phyloP scores from a whole-genome alignment of 2,113 vertebrate genomes.

The Scomber japonicus region DNA sequence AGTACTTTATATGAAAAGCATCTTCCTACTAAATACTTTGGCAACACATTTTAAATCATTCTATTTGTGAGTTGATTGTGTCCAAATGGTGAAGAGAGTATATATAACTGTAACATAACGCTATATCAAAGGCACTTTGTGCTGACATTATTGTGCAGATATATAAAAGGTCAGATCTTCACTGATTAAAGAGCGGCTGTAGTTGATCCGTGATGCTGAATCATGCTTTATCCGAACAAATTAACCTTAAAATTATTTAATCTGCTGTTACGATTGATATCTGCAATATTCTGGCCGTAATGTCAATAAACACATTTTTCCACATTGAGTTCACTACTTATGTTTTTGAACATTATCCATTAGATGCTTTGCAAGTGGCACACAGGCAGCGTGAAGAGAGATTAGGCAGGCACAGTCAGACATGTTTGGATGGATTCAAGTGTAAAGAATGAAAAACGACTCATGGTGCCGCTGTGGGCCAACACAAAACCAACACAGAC shows the following conservation, averaged over 20 bases:
- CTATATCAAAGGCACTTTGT: background rate
- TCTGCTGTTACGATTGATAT: background rate
- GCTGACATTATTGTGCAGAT: too few species aligned
- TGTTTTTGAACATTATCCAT: background rate
- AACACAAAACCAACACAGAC: constrained; percentile 8
- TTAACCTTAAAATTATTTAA: background rate
- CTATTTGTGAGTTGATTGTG: background rate
- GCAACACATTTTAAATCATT: background rate
- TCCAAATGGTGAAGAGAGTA: background rate
- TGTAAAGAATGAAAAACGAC: constrained; percentile 27
- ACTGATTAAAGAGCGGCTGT: background rate
- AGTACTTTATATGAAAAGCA: background rate
- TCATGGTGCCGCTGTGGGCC: constrained; percentile 71
- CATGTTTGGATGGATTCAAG: too few species aligned
- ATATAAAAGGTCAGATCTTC: too few species aligned
- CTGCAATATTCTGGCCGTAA: too few species aligned
- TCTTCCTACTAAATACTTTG: background rate
- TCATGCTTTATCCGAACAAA: background rate
- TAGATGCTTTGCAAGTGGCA: background rate
- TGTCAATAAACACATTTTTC: background rate
- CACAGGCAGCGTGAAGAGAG: background rate
- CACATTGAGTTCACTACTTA: background rate
- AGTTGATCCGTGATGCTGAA: background rate
- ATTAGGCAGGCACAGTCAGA: background rate
- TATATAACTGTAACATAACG: too few species aligned